A percentile compares a stretch with the other conserved stretches of the same genome.
Evolutionary conservation across 2,797 vertebrate genomes (phyloP).

Genomic region (Euphonia xanthogaster): DNA sequence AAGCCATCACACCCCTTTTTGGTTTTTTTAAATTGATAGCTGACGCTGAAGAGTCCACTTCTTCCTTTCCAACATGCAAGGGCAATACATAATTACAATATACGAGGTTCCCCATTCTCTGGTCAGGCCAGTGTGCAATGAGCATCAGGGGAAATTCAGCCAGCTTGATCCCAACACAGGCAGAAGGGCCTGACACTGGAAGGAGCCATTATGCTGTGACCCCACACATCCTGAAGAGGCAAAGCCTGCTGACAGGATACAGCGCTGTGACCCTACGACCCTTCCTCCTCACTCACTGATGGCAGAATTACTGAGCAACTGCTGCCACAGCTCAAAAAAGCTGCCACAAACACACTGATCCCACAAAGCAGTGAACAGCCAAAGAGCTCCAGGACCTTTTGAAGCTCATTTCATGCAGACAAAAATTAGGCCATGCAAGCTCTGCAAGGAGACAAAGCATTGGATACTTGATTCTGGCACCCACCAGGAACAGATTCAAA

Average conservation of each 20-base stretch:
- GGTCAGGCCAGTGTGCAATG: background rate
- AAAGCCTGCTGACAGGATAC: background rate
- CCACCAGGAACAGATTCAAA: background rate
- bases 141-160: background rate
- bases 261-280: background rate
- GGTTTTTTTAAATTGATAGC: background rate
- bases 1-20: background rate
- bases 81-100: background rate
- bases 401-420: background rate
- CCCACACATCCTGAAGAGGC: background rate
- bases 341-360: background rate
- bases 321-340: background rate
- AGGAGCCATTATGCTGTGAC: background rate
- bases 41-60: background rate
- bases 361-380: background rate
- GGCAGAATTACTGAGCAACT: background rate
- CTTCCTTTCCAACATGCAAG: background rate
- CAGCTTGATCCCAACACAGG: background rate
- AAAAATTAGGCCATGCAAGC: background rate
- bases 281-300: background rate
- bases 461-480: background rate
- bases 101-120: background rate
- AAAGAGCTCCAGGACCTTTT: background rate
- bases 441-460: background rate
- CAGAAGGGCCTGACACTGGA: background rate